Evolutionary conservation across 2,113 vertebrate genomes (phyloP), one percentile per base, ranked within the genome.

Genomic region (Apteryx owenii): DNA sequence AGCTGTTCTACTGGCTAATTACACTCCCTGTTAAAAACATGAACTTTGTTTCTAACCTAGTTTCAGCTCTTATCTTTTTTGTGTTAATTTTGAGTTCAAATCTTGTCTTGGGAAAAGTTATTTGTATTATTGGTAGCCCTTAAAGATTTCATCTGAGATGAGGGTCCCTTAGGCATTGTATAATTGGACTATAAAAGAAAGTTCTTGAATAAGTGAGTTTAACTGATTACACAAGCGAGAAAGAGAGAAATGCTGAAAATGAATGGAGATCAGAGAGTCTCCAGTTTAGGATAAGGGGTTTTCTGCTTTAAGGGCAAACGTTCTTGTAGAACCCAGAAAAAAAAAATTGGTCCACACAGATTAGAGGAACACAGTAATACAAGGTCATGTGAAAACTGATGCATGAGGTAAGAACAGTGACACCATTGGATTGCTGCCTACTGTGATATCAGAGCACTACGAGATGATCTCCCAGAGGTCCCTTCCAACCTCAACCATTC

Each of bases 1-100:
- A 86, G 54, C 54, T 66, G 88, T 60, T 92, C 77, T 78, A 50
- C 14, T 81, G 61, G 64, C 36, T 93, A 88, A 93, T 93, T 92
- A 75, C 48, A 92, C 19, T 86, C 68, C 7, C 20, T 89, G 80
- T 53, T 77, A 82, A 92, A 88, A 95, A 72, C 22, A 62, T 62
- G 33, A 68, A 82, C 22, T 89, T 78, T 86, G 26, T 68, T 92
- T 89, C 70, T 72, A 89, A 31, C 18, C 44, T 90, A 36, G 88
- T 83, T 94, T 95, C 83, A 68, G 64, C 33, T 84, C 33, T 50
- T 81, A 80, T 44, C 44, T 83, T 93, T 80, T 46, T 84, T 21
- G 48, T 0, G 0, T 65, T 78, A 58, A 58, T 46, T 92, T n/a
- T 71, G 28, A 48, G 29, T 75, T 81, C 28, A 86, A 58, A 54